Conservation (phyloP, 2,888 invertebrate species). For the Bellardia bayeri region DNA sequence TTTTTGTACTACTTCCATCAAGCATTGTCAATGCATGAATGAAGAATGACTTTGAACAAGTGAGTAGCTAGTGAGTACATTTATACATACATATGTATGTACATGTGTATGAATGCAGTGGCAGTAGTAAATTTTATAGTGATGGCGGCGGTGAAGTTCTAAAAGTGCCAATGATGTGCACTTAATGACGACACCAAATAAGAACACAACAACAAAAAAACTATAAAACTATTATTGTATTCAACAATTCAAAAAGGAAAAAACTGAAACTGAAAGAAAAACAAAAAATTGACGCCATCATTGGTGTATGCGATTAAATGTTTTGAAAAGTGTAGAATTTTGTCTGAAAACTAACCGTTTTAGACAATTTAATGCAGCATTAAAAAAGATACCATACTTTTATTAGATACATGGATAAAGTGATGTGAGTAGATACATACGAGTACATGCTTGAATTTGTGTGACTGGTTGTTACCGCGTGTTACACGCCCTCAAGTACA, state of each 20-base stretch:
- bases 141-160: conserved; percentile 65
- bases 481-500: conserved; percentile 55
- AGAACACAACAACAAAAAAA: conserved; percentile 28
- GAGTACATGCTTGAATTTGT: neutral
- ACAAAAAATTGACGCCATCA: conserved; percentile 66
- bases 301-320: conserved; percentile 47
- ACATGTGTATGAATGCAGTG: neutral
- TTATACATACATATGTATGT: neutral
- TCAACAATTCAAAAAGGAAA: conserved; percentile 23
- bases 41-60: neutral
- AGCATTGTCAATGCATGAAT: conserved; percentile 40
- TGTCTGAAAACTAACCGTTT: conserved; percentile 53
- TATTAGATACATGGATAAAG: conserved; percentile 17
- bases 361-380: conserved; percentile 62
- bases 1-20: conserved; percentile 47
- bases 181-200: conserved; percentile 66
- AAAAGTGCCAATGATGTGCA: conserved; percentile 71
- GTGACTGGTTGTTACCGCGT: conserved; percentile 48
- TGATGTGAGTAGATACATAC: neutral
- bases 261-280: conserved; percentile 7
- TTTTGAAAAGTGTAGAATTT: conserved; percentile 46
- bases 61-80: too few species aligned
- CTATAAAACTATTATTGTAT: conserved; percentile 38
- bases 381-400: conserved; percentile 7
- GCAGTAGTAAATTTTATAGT: conserved; percentile 16